Evolutionary conservation across 2,797 vertebrate genomes (phyloP), one percentile per base, ranked within the genome.

Genomic region (Decapterus maruadsi): DNA sequence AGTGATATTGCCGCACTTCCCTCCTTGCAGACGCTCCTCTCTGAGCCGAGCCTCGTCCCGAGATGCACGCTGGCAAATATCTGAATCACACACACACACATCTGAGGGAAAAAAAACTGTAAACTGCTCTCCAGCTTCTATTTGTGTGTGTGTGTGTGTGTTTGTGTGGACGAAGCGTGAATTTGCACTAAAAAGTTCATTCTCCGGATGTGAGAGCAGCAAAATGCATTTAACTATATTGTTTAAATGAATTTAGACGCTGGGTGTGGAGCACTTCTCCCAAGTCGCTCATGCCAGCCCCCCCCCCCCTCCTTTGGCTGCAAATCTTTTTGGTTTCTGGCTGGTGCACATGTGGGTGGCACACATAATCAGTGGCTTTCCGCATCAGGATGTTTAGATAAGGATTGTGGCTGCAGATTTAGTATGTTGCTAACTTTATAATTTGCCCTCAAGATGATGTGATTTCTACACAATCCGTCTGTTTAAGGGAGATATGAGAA

Each of bases 1-100:
- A 92, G 87, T 80, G 82, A 87, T 89, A 90, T 89, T 87, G 86
- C 86, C 72, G 68, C 87, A 91, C 92, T 93, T 93, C 91, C 91
- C 87, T 90, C 80, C 84, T 74, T 72, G 69, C 80, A 92, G 87
- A 91, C 85, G 16, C 77, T 78, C 79, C 77, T 83, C 34, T 68
- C 58, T 26, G 26, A 26, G 26, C 26, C 77, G 82, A 77, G 60
- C 65, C 83, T 63, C 80, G 56, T 51, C 77, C 55, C 70, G 72
- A 88, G 84, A 82, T 7, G 10, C 42, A n/a, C 53, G 57, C 26
- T 45, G 4, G n/a, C 45, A 16, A n/a, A 2, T 42, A 29, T 75
- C 76, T 65, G 79, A 87, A 75, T 87, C 66, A 31, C 38, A 60
- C 68, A 51, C 54, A 26, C 26, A 26, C 26, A 26, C 26, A 26